Base-by-base conservation (phyloP, 92 coral and sea anemone species). In the Epizoanthus scotinus region DNA sequence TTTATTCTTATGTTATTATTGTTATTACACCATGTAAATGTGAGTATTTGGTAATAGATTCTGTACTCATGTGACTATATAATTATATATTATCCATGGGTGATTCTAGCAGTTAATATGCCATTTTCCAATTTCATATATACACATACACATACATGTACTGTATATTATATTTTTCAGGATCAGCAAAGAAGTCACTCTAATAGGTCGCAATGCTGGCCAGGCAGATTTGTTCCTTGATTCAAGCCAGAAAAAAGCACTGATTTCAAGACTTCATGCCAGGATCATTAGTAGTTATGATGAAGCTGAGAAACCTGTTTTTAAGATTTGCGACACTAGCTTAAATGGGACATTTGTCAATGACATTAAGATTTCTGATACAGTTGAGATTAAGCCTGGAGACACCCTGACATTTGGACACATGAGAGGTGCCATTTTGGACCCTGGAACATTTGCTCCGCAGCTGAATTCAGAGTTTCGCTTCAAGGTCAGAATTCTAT, bases 341-440 rank as follows among this genome's bases (percentile, higher is more conserved):
- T 77, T 94, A 5, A 94, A 92, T 85, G 98, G 98, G n/a, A 95
- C 98, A 8, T 95, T 70, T 74, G 92, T 95, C 29, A 95, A 95
- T 84, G 95, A 93, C 31, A 57, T 85, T 9, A 95, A 95, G 65
- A 85, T 92, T 44, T 72, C 91, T 7, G 91, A 87, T 50, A 86
- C 94, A 8, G 90, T 89, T 44, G 87, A 87, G 18, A 72, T 95
- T 65, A 73, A 55, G 8, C 93, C 90, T 36, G 98, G 98, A 0
- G 98, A 95, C 75, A 91, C 86, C 2, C 74, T 95, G n/a, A 89
- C 93, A 34, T 95, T 95, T 89, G 98, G 98, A 28, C 98, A 92
- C 66, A 63, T 90, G 21, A 86, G 68, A 68, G 98, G 98, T 4
- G 97, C 98, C 20, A 85, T 89, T 19, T 67, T 95, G 65, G 83